Evolutionary conservation across 2,113 vertebrate genomes (phyloP), one percentile per base, ranked within the genome.

Genomic region (Microcebus murinus): DNA sequence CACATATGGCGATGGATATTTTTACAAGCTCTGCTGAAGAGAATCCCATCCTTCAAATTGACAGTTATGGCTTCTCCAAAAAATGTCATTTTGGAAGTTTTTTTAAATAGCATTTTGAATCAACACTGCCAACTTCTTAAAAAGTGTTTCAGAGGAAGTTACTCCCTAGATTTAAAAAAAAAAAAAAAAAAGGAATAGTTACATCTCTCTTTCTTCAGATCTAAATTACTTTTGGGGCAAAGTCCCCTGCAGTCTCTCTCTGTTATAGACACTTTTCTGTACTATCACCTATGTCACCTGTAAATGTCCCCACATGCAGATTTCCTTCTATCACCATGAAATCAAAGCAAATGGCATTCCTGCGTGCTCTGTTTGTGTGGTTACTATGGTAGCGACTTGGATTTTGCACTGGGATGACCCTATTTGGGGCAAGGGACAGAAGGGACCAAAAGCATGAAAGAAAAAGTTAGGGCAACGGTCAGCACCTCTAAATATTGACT

Each of bases 21-120:
- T 97, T 96, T 87, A 91, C 29, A 82, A 95, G 87, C 83, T 74
- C 79, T 65, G 68, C 92, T 93, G 68, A 91, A 97, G 89, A 95
- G 82, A 98, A 96, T 80, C 57, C 79, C 93, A 94, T 97, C 83
- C 45, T 97, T 97, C 96, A 94, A 91, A 86, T 45, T 96, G 93
- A 96, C 96, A 97, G 88, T 96, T 97, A 91, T 0, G 87, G 91
- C 92, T 96, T 80, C 68, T 57, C 76, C 2, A 0, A 80, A 97
- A 98, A 82, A 94, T 76, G 65, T 67, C 65, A 96, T 96, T 88
- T 95, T 96, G 27, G 88, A 96, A 93, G 55, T 77, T 90, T 95
- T 96, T 93, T 90, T 36, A 20, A 96, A 94, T 34, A 94, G 42
- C 29, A 68, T 91, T 96, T 83, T 90, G 39, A 94, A 87, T 90